These are phyloP conservation scores for Pachymerium ferrugineum DNA, from an alignment of 2,888 invertebrate genomes.

Conservation along the genomic window DNA sequence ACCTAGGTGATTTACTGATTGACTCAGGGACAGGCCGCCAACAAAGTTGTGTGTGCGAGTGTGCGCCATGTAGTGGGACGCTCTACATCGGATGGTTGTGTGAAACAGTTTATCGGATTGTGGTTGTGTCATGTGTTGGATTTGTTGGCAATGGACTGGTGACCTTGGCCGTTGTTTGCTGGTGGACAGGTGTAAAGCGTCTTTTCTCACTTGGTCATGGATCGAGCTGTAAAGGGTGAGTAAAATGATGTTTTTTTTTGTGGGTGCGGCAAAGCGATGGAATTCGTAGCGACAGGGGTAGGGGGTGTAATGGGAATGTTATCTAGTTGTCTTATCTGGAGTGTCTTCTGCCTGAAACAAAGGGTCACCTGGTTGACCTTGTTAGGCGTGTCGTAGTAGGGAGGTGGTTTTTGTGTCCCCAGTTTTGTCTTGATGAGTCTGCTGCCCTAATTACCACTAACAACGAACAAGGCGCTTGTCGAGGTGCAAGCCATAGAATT, in stretches of 20 bases:
- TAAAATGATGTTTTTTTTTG: not conserved
- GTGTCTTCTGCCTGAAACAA: slow-evolving; percentile 18
- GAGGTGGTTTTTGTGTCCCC: not conserved
- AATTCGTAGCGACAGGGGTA: too few relatives aligned
- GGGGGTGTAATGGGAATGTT: slow-evolving; percentile 18
- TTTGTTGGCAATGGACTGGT: slow-evolving; percentile 2
- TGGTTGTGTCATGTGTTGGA: slow-evolving; percentile 6
- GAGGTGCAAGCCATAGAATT: slow-evolving; percentile 13
- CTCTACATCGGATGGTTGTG: too few relatives aligned
- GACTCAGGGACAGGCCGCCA: slow-evolving; percentile 21
- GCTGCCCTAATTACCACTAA: slow-evolving; percentile 31
- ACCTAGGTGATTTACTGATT: slow-evolving; percentile 32
- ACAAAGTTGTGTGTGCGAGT: slow-evolving; percentile 10
- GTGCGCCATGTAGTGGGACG: too few relatives aligned
- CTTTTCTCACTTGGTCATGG: not conserved
- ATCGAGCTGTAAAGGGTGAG: slow-evolving; percentile 1
- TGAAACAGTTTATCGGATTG: not conserved
- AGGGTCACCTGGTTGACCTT: slow-evolving; percentile 16
- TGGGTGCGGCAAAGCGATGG: slow-evolving; percentile 21
- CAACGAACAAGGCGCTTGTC: slow-evolving; percentile 25
- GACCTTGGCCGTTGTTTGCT: slow-evolving; percentile 10
- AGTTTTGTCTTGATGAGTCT: slow-evolving; percentile 29
- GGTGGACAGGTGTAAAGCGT: slow-evolving; percentile 10
- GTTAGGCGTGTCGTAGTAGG: not conserved
- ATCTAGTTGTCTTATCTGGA: slow-evolving; percentile 11